phyloP scores from a whole-genome alignment of 2,113 vertebrate species.

The Strix uralensis region DNA sequence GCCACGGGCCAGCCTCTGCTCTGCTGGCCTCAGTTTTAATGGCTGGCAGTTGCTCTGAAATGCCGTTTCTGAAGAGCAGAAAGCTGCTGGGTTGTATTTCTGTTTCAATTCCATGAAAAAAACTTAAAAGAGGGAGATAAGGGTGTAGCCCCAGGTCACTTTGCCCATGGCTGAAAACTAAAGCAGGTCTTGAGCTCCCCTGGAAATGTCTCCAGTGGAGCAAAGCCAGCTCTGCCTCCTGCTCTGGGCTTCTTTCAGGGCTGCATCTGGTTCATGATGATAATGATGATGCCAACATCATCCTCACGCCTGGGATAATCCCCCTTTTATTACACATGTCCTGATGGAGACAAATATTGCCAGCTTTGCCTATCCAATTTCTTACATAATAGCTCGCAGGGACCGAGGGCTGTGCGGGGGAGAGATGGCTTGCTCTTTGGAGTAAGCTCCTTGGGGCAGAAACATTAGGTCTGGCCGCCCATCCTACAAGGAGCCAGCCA shows the following conservation, averaged over 20 bases:
- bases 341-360: not conserved
- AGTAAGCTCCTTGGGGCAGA: not conserved
- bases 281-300: not conserved
- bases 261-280: not conserved
- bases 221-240: not conserved
- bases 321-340: not conserved
- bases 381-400: not conserved
- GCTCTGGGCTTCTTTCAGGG: not conserved
- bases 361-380: not conserved
- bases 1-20: not conserved
- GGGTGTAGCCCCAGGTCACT: not conserved
- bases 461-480: not conserved
- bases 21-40: not conserved
- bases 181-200: not conserved
- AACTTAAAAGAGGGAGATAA: not conserved
- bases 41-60: not conserved
- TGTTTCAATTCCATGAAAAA: not conserved
- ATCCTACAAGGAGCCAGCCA: not conserved
- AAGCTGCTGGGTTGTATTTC: not conserved
- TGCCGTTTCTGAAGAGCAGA: not conserved
- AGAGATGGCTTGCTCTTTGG: not conserved
- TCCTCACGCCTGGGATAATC: not conserved
- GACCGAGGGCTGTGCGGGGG: fast-evolving
- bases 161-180: not conserved
- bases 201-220: not conserved